A percentile compares a stretch with the other conserved stretches of the same genome.
Evolutionary conservation across 1,140 invertebrate genomes (phyloP).

Genomic region (Rhynchophorus ferrugineus): DNA sequence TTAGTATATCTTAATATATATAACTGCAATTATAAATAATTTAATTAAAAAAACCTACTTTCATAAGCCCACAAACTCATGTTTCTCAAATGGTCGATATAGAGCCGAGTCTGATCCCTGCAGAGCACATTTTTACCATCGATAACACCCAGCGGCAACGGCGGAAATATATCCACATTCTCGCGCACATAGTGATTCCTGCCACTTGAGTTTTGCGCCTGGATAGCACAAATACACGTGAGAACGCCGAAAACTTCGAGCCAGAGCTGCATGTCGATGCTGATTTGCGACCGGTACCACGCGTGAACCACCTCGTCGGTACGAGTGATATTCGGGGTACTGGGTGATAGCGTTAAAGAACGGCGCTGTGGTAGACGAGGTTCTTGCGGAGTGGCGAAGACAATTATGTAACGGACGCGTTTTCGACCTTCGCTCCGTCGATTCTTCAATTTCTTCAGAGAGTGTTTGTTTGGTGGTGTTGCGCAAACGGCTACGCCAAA

Average conservation of each 20-base stretch:
- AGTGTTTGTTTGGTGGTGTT: not conserved
- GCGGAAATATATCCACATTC: slow-evolving; percentile 24
- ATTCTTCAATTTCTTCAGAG: slow-evolving; percentile 2
- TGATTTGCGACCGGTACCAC: not conserved
- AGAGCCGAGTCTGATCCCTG: slow-evolving; percentile 26
- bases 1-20: too few species aligned
- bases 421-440: too few species aligned
- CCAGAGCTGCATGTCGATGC: slow-evolving; percentile 12
- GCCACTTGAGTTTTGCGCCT: too few species aligned
- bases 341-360: slow-evolving; percentile 5
- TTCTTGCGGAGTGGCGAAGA: too few species aligned
- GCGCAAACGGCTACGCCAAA: not conserved
- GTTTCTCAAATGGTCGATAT: slow-evolving; percentile 27
- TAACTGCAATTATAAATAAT: too few species aligned
- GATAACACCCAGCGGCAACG: slow-evolving; percentile 19
- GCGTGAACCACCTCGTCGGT: slow-evolving; percentile 14
- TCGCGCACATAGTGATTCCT: not conserved
- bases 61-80: slow-evolving; percentile 30
- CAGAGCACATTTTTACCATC: slow-evolving; percentile 25
- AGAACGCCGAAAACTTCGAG: slow-evolving; percentile 4
- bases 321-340: slow-evolving; percentile 13
- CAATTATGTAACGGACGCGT: too few species aligned
- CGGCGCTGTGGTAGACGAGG: not conserved
- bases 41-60: too few species aligned
- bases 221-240: not conserved